These are phyloP conservation scores for Eupeodes corollae DNA, from an alignment of 1,140 invertebrate genomes.

Conservation along the genomic window DNA sequence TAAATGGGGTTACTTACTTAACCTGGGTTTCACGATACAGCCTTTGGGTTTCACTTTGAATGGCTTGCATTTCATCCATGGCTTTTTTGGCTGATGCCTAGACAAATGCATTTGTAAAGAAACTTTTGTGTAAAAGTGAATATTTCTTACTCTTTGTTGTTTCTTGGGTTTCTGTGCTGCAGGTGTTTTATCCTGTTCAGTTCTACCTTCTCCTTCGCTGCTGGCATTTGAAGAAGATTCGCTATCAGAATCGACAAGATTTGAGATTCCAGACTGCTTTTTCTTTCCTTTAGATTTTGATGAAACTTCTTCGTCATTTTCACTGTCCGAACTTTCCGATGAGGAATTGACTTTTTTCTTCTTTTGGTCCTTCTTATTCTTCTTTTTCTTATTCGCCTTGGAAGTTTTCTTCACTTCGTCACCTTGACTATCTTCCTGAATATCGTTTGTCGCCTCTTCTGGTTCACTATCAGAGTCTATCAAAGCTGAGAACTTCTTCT, in stretches of 20 bases:
- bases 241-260: too few relatives aligned
- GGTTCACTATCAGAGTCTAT: slow-evolving; percentile 19
- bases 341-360: slow-evolving; percentile 16
- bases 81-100: slow-evolving; percentile 39
- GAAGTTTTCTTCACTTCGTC: slow-evolving; percentile 5
- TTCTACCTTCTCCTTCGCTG: slow-evolving; percentile 3
- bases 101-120: neutral
- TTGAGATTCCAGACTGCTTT: too few relatives aligned
- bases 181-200: slow-evolving; percentile 15
- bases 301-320: slow-evolving; percentile 6
- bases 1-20: too few relatives aligned
- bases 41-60: slow-evolving; percentile 45
- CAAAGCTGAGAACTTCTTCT: slow-evolving; percentile 12
- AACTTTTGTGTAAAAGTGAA: neutral
- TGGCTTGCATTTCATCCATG: slow-evolving; percentile 35
- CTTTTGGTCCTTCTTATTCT: slow-evolving; percentile 8
- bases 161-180: slow-evolving; percentile 5
- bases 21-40: slow-evolving; percentile 51
- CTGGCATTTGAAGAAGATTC: neutral
- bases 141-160: neutral
- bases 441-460: neutral
- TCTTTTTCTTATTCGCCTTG: slow-evolving; percentile 11
- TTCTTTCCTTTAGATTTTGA: neutral
- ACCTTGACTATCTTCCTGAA: neutral
- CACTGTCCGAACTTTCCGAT: slow-evolving; percentile 9